Evolutionary conservation across 64 coral and sea anemone genomes (phyloP).

Genomic region (Orbicella faveolata): DNA sequence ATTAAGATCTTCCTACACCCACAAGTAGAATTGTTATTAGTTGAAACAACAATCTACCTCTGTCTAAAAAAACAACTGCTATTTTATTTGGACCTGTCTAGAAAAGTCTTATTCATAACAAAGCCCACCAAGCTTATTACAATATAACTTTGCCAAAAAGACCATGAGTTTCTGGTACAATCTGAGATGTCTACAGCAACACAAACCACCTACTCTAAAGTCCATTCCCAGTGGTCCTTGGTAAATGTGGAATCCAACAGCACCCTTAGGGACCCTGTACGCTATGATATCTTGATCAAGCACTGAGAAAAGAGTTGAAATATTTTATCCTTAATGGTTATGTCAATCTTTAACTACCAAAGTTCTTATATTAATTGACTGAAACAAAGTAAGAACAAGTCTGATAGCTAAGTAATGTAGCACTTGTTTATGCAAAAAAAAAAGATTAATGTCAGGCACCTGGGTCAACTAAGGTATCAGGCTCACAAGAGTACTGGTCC

Average conservation of each 20-base stretch:
- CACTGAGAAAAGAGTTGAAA: slow-evolving; percentile 43
- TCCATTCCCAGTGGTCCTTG: slow-evolving; percentile 83
- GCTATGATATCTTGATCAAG: slow-evolving; percentile 69
- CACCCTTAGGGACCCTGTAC: slow-evolving; percentile 61
- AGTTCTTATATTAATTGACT: too few relatives aligned
- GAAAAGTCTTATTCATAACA: too few relatives aligned
- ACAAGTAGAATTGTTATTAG: too few relatives aligned
- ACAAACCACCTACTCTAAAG: slow-evolving; percentile 64
- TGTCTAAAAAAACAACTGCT: not conserved
- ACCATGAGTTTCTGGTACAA: not conserved
- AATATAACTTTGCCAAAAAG: not conserved
- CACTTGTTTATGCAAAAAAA: not conserved
- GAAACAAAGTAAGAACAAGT: not conserved
- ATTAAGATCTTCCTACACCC: too few relatives aligned
- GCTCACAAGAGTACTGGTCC: slow-evolving; percentile 70
- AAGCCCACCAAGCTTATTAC: not conserved
- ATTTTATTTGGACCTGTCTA: too few relatives aligned
- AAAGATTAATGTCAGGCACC: slow-evolving; percentile 24
- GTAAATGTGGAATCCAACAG: slow-evolving; percentile 31
- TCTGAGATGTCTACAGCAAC: too few relatives aligned
- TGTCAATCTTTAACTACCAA: too few relatives aligned
- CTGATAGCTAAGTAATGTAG: not conserved
- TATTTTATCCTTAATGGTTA: too few relatives aligned
- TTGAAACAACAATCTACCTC: not conserved
- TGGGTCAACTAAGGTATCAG: slow-evolving; percentile 49